These are phyloP conservation scores for Ormyrus pomaceus DNA, from an alignment of 2,888 invertebrate genomes.

Conservation along the genomic window DNA sequence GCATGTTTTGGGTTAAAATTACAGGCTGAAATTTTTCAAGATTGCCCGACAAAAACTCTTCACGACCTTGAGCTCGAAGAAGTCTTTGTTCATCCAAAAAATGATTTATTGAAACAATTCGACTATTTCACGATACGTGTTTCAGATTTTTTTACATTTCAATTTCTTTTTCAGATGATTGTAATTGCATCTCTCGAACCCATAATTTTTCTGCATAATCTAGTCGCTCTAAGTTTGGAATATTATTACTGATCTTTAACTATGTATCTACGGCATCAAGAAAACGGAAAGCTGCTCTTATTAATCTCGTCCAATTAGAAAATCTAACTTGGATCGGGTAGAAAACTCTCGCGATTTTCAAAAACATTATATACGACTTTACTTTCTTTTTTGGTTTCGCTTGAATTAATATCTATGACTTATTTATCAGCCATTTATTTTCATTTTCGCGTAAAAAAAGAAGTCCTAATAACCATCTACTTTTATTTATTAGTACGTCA, in stretches of 20 bases:
- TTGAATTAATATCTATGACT: background rate
- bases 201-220: too few species aligned
- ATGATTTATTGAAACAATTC: too few species aligned
- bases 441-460: conserved; percentile 4
- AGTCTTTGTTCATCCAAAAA: too few species aligned
- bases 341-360: background rate
- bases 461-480: conserved; percentile 13
- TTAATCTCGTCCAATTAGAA: background rate
- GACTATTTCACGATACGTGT: too few species aligned
- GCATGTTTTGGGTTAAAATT: conserved; percentile 27
- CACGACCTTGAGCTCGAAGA: too few species aligned
- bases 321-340: background rate
- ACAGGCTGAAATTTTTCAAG: background rate
- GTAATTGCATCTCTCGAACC: too few species aligned
- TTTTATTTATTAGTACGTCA: background rate
- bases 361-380: background rate
- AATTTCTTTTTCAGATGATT: too few species aligned
- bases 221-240: too few species aligned
- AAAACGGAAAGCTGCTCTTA: background rate
- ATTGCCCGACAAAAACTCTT: too few species aligned
- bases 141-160: too few species aligned
- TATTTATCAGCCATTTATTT: background rate
- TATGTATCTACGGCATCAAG: background rate
- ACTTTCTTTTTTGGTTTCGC: background rate
- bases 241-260: too few species aligned